Conservation (phyloP, 2,888 invertebrate genomes). For the Stenotaenia linearis region DNA sequence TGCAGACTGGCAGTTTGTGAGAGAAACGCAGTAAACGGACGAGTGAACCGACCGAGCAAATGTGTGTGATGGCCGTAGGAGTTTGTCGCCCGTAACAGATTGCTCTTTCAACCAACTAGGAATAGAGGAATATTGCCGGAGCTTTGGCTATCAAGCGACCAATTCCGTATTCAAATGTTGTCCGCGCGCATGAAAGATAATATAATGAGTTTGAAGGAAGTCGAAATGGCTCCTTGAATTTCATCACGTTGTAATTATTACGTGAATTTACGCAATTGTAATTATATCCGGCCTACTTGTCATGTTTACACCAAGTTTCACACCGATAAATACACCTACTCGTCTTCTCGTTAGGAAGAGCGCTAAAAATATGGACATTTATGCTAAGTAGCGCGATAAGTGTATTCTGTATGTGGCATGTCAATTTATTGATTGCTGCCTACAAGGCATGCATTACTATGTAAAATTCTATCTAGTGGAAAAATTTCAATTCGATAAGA, state of each 20-base stretch:
- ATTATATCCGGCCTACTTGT: not conserved
- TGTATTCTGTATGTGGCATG: not conserved
- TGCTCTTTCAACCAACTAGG: not conserved
- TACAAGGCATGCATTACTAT: slow-evolving; percentile 7
- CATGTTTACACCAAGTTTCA: not conserved
- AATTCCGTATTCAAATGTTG: slow-evolving; percentile 15
- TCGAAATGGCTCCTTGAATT: not conserved
- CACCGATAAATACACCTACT: not conserved
- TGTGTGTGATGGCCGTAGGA: slow-evolving; percentile 17
- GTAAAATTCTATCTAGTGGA: slow-evolving; percentile 10
- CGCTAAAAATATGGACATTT: not conserved
- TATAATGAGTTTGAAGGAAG: slow-evolving; percentile 6
- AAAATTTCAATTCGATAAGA: slow-evolving; percentile 18
- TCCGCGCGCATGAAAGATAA: slow-evolving; percentile 7
- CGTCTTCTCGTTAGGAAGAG: not conserved
- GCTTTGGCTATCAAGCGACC: not conserved
- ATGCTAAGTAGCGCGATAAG: slow-evolving; percentile 2
- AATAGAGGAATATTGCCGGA: not conserved
- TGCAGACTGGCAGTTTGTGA: slow-evolving; percentile 8
- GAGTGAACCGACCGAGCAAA: slow-evolving; percentile 15
- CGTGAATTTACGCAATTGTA: not conserved
- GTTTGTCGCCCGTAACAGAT: slow-evolving; percentile 14
- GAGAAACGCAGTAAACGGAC: not conserved
- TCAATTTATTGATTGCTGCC: not conserved
- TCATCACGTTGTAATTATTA: not conserved